Evolutionary conservation across 1,140 invertebrate genomes (phyloP).

Genomic region (Pseudomyrmex pallidus): DNA sequence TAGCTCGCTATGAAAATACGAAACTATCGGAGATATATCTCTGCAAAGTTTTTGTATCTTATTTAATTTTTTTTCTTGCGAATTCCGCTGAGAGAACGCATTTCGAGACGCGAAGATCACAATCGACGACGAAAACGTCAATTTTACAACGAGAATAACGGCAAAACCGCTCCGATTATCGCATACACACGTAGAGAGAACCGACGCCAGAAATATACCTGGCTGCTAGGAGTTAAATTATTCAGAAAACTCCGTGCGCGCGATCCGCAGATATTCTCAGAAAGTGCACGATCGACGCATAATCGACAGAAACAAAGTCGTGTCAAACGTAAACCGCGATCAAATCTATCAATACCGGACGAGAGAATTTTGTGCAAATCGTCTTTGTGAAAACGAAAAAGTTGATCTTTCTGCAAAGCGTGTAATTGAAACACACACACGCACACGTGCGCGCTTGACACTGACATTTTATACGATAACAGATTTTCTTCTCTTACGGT

Average conservation of each 20-base stretch:
- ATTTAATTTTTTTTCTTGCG: too few species aligned
- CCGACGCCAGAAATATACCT: constrained; percentile 51
- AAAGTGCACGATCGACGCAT: constrained; percentile 50
- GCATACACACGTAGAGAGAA: constrained; percentile 23
- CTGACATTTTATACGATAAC: too few species aligned
- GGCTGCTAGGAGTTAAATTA: constrained; percentile 55
- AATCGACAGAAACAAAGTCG: constrained; percentile 37
- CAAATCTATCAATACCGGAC: not conserved
- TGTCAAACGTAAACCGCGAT: constrained; percentile 40
- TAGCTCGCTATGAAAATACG: constrained; percentile 26
- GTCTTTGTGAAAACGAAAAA: not conserved
- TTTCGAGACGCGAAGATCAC: not conserved
- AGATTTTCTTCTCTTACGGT: too few species aligned
- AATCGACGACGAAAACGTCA: constrained; percentile 24
- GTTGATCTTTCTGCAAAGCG: too few species aligned
- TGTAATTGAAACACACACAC: too few species aligned
- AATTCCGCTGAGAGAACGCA: not conserved
- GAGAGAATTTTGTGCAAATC: constrained; percentile 2
- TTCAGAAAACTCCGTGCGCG: constrained; percentile 26
- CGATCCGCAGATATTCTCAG: constrained; percentile 58
- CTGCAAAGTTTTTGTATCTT: not conserved
- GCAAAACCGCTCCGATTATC: constrained; percentile 3
- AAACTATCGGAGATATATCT: not conserved
- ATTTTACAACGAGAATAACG: constrained; percentile 23
- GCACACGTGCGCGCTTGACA: too few species aligned